These are phyloP conservation scores for Vanessa cardui DNA, from an alignment of 2,888 invertebrate species.

Conservation along the genomic window DNA sequence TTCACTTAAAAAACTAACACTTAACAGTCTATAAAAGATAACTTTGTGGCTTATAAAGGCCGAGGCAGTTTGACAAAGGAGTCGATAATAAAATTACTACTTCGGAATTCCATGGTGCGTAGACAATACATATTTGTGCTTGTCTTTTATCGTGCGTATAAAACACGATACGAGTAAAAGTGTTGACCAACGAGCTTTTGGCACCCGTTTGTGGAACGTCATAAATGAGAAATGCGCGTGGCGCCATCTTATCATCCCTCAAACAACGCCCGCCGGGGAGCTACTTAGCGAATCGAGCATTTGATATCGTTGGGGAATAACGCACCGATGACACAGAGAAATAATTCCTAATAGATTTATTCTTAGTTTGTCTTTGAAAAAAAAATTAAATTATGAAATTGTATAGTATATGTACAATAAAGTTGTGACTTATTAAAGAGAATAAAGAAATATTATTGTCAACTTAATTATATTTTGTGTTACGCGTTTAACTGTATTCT, in stretches of 20 bases:
- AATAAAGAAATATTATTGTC: no score
- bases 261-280: slow-evolving; percentile 37
- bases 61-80: slow-evolving; percentile 57
- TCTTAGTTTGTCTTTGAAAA: background rate
- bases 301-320: slow-evolving; percentile 25
- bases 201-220: slow-evolving; percentile 69
- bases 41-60: slow-evolving; percentile 38
- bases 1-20: slow-evolving; percentile 45
- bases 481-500: no score
- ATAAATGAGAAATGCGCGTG: slow-evolving; percentile 61
- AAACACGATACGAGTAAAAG: slow-evolving; percentile 73
- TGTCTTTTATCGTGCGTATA: slow-evolving; percentile 68
- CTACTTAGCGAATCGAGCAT: slow-evolving; percentile 36
- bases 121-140: slow-evolving; percentile 44
- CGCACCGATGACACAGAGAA: slow-evolving; percentile 13
- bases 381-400: background rate
- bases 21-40: slow-evolving; percentile 52
- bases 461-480: no score
- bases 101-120: slow-evolving; percentile 11
- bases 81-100: slow-evolving; percentile 64
- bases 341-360: background rate
- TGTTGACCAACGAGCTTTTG: slow-evolving; percentile 78
- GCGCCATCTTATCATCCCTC: slow-evolving; percentile 61
- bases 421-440: no score
- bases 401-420: background rate